Percentiles rank a stretch among this genome's conserved stretches.
phyloP scores from a whole-genome alignment of 2,113 vertebrate species.

The Potamarius usumacintae region DNA sequence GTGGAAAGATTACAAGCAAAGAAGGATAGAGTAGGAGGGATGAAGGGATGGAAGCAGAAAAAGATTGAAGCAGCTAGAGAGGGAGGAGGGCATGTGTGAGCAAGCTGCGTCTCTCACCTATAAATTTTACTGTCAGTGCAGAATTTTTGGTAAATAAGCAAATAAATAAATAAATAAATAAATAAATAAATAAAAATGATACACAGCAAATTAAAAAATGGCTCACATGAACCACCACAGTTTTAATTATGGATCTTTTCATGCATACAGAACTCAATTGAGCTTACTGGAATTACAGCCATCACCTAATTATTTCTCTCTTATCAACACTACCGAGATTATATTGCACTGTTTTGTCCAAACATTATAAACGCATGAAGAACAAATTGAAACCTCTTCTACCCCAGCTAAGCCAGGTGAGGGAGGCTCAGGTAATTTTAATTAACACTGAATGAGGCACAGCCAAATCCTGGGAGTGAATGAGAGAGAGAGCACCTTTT shows the following conservation, averaged over 20 bases:
- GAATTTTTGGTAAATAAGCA: conserved; percentile 72
- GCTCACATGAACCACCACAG: conserved; percentile 61
- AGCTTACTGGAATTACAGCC: conserved; percentile 69
- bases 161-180: conserved; percentile 68
- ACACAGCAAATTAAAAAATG: conserved; percentile 55
- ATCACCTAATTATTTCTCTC: conserved; percentile 68
- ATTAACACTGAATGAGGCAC: conserved; percentile 1
- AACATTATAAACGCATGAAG: neutral
- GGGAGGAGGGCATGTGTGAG: conserved; percentile 51
- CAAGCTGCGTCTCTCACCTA: conserved; percentile 63
- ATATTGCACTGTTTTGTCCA: neutral
- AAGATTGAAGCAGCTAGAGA: neutral
- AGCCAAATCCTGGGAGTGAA: neutral
- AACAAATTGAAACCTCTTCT: neutral
- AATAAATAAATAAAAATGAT: conserved; percentile 27
- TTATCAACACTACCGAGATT: conserved; percentile 49
- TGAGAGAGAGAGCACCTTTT: neutral
- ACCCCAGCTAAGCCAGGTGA: neutral
- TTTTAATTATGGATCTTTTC: conserved; percentile 69
- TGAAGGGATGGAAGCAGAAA: neutral
- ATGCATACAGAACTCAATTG: conserved; percentile 69
- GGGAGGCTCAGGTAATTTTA: neutral
- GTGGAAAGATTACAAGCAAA: neutral
- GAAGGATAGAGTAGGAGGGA: neutral
- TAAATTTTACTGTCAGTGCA: conserved; percentile 67